Base-by-base conservation (phyloP, 2,113 vertebrate genomes). In the Cololabis saira region DNA sequence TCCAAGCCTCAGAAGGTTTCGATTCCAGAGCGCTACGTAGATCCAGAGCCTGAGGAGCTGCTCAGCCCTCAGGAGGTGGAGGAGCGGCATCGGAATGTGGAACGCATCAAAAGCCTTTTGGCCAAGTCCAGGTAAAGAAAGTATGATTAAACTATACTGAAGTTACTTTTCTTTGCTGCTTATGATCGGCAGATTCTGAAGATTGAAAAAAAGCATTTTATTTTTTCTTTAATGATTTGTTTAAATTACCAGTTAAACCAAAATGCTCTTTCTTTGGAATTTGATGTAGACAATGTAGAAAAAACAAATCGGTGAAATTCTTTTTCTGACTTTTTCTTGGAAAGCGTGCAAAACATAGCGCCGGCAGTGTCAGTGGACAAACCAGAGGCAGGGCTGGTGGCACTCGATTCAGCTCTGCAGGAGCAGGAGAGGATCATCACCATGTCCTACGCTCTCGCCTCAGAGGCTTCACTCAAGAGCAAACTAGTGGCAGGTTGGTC, bases 401-500 rank as follows among this genome's bases (percentile, higher is more conserved):
- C 92, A 33, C 85, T 96, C 53, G 95, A 95, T 92, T 94, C 92
- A 0, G 95, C 97, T 81, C 89, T 97, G 71, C 95, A 96, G 84
- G 95, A 98, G 76, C 96, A 97, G 88, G 96, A 99, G 83, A 93
- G 96, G 73, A 96, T 98, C 91, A 97, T 98, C 92, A 96, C 95
- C 86, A 98, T 98, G 92, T 98, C 98, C 84, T 97, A 98, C 4
- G 94, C 95, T 45, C 92, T 98, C 77, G 97, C 98, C 86, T 98
- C 97, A 0, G 98, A 99, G 93, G 97, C 97, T 68, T 98, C 96
- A 12, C 95, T 96, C 84, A 97, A 96, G 89, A 97, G 97, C 93
- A 99, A 97, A 90, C 94, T 96, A 70, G 98, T 98, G 57, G 92
- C 98, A 96, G 98, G 98, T 99, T 91, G 87, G 87, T 83, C 55